Conservation (phyloP, 1,140 invertebrate species). For the Aricia agestis region DNA sequence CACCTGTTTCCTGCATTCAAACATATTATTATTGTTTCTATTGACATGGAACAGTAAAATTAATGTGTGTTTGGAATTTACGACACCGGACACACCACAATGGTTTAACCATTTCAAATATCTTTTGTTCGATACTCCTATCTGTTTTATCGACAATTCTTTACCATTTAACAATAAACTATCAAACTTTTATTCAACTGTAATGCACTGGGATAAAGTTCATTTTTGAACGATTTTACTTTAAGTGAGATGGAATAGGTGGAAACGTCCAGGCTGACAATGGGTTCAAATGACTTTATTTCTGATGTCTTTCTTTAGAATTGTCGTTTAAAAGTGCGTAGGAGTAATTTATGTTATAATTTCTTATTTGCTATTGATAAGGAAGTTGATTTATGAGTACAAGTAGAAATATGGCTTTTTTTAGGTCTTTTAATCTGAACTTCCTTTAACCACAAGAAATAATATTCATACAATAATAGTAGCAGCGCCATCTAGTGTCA, state of each 20-base stretch:
- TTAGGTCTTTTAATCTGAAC: neutral
- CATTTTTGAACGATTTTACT: slow-evolving; percentile 26
- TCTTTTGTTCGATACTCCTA: slow-evolving; percentile 60
- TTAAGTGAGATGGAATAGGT: slow-evolving; percentile 38
- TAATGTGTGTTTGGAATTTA: slow-evolving; percentile 5
- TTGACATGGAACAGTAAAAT: slow-evolving; percentile 4
- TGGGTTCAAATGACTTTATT: slow-evolving; percentile 71
- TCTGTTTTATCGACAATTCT: slow-evolving; percentile 63
- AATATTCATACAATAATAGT: neutral
- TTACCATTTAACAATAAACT: slow-evolving; percentile 38
- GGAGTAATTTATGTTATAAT: slow-evolving; percentile 58
- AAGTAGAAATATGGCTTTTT: neutral
- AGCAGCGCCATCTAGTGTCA: neutral
- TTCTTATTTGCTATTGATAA: slow-evolving; percentile 30
- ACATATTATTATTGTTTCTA: neutral
- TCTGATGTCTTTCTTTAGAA: slow-evolving; percentile 50
- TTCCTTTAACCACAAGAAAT: neutral
- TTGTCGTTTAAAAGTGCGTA: slow-evolving; percentile 45
- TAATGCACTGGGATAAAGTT: slow-evolving; percentile 30
- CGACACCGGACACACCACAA: slow-evolving; percentile 20
- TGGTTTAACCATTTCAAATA: slow-evolving; percentile 48
- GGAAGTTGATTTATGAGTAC: neutral
- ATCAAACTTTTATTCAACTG: slow-evolving; percentile 19
- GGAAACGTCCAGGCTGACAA: slow-evolving; percentile 60
- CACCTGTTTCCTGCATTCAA: slow-evolving; percentile 6